Base-by-base conservation (phyloP, 1,140 invertebrate species). In the Microvelia longipes region DNA sequence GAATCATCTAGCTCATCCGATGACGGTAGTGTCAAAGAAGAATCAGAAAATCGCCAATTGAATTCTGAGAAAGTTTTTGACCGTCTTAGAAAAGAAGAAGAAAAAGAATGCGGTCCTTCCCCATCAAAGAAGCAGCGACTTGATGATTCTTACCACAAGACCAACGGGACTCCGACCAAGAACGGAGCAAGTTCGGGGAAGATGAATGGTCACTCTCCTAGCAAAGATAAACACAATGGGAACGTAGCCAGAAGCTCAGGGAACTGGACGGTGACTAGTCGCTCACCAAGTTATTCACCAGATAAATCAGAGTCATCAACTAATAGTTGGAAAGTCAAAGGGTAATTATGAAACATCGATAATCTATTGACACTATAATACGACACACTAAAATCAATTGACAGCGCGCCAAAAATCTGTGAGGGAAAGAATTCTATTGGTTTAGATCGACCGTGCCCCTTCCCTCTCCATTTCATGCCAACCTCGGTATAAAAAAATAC, bases 291-390 rank as follows among this genome's bases (percentile, higher is more conserved):
- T 50, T 11, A 5, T 50, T 65, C 26, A 5, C n/a, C n/a, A 24
- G 24, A 13, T 11, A 65, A 65, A 65, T n/a, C 26, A 11, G 63
- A 65, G 24, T 11, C 26, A 27, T 13, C 26, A 2, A 24, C 2
- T 5, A 65, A 65, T 24, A 65, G 24, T 65, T 65, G 63, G 26
- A 65, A 65, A 65, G 24, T 65, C 24, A 24, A 24, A 24, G 19
- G 63, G n/a, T n/a, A 27, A 24, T 65, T 65, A 11, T 65, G 19
- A 2, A 62, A 35, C 63, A 26, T 62, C 68, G 35, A 35, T 69
- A 62, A 11, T 35, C 28, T 69, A 69, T 61, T 69, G 27, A 62
- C 27, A 35, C 68, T 69, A n/a, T n/a, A n/a, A n/a, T n/a, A n/a
- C n/a, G n/a, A n/a, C n/a, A n/a, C n/a, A n/a, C n/a, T n/a, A n/a